A percentile compares a stretch with the other conserved stretches of the same genome.
Conservation (phyloP, 1,140 invertebrate species). For the Megalopta genalis region DNA sequence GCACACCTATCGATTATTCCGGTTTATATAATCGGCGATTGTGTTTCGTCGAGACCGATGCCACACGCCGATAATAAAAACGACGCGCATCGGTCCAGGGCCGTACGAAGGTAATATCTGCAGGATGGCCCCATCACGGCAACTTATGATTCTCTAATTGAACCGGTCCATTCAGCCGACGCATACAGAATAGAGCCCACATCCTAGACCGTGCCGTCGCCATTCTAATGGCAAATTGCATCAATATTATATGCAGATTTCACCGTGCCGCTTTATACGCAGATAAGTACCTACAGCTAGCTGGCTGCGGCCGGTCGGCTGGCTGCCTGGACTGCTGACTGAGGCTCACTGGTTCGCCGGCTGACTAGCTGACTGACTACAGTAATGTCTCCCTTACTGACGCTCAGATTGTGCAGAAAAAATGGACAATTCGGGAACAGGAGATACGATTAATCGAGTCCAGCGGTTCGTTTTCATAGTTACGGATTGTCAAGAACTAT, state of each 20-base stretch:
- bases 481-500: too few species aligned
- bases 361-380: too few species aligned
- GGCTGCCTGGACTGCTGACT: too few species aligned
- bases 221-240: slow-evolving; percentile 78
- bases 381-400: too few species aligned
- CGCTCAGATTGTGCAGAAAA: too few species aligned
- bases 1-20: slow-evolving; percentile 52
- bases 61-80: slow-evolving; percentile 56
- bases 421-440: too few species aligned
- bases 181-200: slow-evolving; percentile 76
- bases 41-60: slow-evolving; percentile 21
- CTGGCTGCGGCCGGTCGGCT: background rate
- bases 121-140: slow-evolving; percentile 74
- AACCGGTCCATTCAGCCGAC: slow-evolving; percentile 74
- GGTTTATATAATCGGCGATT: slow-evolving; percentile 46
- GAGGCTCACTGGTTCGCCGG: too few species aligned
- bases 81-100: slow-evolving; percentile 48
- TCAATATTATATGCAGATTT: slow-evolving; percentile 79
- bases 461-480: too few species aligned
- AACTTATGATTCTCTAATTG: slow-evolving; percentile 80
- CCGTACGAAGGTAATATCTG: slow-evolving; percentile 64
- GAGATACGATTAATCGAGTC: too few species aligned
- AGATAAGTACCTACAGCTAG: slow-evolving; percentile 57
- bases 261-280: slow-evolving; percentile 56
- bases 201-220: slow-evolving; percentile 73